Evolutionary conservation across 2,113 vertebrate species (phyloP).

Genomic region (Campylomormyrus numenius): DNA sequence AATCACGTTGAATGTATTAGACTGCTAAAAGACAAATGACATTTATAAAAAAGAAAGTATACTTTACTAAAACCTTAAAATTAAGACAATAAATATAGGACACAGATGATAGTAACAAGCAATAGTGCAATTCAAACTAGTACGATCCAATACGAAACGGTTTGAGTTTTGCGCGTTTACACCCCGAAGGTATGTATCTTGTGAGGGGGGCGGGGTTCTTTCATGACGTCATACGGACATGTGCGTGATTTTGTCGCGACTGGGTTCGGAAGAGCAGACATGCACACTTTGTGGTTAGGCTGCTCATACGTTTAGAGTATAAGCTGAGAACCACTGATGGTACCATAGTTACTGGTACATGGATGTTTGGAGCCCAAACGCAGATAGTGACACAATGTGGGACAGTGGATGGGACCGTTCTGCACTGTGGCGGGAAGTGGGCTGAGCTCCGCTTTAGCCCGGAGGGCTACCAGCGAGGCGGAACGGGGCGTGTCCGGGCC

Average conservation of each 20-base stretch:
- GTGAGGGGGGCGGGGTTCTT: not conserved
- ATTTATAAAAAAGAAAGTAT: not conserved
- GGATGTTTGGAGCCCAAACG: not conserved
- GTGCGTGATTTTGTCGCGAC: not conserved
- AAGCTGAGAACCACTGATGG: not conserved
- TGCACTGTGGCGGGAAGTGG: not conserved
- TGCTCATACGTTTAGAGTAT: not conserved
- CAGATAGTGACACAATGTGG: not conserved
- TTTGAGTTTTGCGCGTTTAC: not conserved
- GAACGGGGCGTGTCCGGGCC: constrained; percentile 10
- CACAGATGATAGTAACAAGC: not conserved
- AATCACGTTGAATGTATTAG: not conserved
- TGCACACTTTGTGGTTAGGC: not conserved
- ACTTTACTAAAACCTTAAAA: not conserved
- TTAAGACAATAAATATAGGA: not conserved
- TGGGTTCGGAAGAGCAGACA: not conserved
- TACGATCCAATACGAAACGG: not conserved
- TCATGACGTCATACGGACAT: not conserved
- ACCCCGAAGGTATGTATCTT: not conserved
- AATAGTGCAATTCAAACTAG: not conserved
- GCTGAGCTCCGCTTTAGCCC: not conserved
- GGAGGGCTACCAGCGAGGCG: not conserved
- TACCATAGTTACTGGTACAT: not conserved
- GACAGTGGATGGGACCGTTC: not conserved
- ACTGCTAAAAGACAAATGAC: not conserved